A percentile compares a stretch with the other conserved stretches of the same genome.
Conservation (phyloP, 2,113 vertebrate genomes). For the Lathamus discolor region DNA sequence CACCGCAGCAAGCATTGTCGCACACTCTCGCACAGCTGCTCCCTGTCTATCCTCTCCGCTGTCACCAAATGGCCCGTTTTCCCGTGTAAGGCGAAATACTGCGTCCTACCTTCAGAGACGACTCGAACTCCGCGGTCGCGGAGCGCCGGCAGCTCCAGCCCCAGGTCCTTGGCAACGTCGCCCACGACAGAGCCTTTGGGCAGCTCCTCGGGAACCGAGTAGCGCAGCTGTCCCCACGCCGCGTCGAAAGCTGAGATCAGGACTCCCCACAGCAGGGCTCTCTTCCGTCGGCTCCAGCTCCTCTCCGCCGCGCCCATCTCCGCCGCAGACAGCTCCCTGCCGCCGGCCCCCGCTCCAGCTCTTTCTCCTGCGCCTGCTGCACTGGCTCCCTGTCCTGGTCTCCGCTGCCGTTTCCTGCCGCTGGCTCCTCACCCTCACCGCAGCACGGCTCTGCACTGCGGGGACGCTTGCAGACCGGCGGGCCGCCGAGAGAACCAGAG, state of each 20-base stretch:
- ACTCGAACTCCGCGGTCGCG: background rate
- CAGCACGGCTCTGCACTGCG: background rate
- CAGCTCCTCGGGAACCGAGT: background rate
- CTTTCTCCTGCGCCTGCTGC: too few relatives aligned
- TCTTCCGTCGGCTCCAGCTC: background rate
- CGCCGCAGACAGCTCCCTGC: background rate
- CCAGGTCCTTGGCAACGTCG: background rate
- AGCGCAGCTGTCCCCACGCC: background rate
- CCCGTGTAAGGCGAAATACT: background rate
- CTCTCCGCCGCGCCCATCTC: background rate
- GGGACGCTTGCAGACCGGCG: rapidly evolving
- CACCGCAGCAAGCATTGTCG: conserved; percentile 32
- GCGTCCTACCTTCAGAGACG: background rate
- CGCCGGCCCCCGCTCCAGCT: background rate
- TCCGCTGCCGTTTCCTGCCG: too few relatives aligned
- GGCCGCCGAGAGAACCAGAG: rapidly evolving
- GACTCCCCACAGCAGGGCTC: conserved; percentile 15
- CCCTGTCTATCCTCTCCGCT: conserved; percentile 49
- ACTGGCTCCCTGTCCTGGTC: too few relatives aligned
- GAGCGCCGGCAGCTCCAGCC: background rate
- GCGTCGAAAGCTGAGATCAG: background rate
- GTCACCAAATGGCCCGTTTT: conserved; percentile 58
- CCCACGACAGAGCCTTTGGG: background rate
- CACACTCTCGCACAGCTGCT: conserved; percentile 16
- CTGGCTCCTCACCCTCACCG: too few relatives aligned